These are phyloP conservation scores for Drosophila obscura DNA, from an alignment of 1,140 invertebrate species.

Conservation along the genomic window DNA sequence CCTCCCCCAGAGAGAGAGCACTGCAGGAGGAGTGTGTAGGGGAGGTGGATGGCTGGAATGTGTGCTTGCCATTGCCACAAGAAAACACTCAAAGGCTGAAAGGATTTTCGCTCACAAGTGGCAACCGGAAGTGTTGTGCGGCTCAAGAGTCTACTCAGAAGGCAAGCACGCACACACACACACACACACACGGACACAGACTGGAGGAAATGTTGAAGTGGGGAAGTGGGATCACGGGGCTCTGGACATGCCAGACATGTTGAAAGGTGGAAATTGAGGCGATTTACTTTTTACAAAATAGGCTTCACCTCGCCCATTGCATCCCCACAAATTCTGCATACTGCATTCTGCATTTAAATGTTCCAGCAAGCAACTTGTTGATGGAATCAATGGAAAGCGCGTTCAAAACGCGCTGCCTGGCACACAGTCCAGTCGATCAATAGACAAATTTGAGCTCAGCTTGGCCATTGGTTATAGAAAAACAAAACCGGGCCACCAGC, in stretches of 20 bases:
- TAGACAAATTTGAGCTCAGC: neutral
- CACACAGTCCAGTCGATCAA: neutral
- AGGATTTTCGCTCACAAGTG: slow-evolving; percentile 79
- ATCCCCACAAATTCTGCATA: neutral
- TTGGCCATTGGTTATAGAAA: too few relatives aligned
- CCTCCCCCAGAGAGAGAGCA: neutral
- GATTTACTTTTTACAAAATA: slow-evolving; percentile 66
- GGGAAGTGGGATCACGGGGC: neutral
- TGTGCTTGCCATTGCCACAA: slow-evolving; percentile 64
- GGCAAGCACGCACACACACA: slow-evolving; percentile 38
- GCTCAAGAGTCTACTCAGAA: slow-evolving; percentile 74
- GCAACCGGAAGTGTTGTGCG: slow-evolving; percentile 80
- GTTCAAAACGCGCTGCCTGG: too few relatives aligned
- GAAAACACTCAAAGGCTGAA: slow-evolving; percentile 72
- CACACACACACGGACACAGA: slow-evolving; percentile 9
- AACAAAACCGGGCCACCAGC: too few relatives aligned
- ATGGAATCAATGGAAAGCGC: too few relatives aligned
- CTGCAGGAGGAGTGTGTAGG: neutral
- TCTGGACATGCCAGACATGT: slow-evolving; percentile 69
- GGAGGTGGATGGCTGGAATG: slow-evolving; percentile 36
- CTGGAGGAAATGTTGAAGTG: neutral
- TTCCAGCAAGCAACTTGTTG: slow-evolving; percentile 1
- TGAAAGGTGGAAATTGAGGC: slow-evolving; percentile 80
- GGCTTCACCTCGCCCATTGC: slow-evolving; percentile 28
- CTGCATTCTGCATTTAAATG: neutral